phyloP scores from a whole-genome alignment of 2,113 vertebrate genomes.

The Urocolius indicus region DNA sequence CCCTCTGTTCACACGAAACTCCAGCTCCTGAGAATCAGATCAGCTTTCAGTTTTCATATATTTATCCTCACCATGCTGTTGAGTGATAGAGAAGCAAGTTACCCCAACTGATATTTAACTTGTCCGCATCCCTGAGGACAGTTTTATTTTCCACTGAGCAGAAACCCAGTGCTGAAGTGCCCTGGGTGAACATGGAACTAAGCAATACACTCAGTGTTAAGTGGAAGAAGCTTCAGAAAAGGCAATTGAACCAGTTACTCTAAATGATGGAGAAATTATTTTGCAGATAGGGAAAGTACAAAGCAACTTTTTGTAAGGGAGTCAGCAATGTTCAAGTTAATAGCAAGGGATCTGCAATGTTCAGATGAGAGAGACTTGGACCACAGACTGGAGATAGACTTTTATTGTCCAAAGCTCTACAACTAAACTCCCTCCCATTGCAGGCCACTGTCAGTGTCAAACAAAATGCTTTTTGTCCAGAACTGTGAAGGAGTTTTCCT shows the following conservation, averaged over 20 bases:
- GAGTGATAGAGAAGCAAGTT: not conserved
- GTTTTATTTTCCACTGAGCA: not conserved
- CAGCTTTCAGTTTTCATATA: not conserved
- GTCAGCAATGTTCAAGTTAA: not conserved
- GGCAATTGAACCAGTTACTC: not conserved
- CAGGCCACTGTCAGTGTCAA: not conserved
- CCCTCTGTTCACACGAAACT: not conserved
- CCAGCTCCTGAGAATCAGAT: not conserved
- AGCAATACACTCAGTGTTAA: not conserved
- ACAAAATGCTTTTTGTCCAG: slow-evolving; percentile 51
- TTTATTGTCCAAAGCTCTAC: not conserved
- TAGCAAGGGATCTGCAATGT: not conserved
- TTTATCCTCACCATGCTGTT: not conserved
- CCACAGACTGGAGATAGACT: not conserved
- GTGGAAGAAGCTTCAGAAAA: not conserved
- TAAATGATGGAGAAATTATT: not conserved
- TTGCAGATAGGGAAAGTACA: not conserved
- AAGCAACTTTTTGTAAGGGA: not conserved
- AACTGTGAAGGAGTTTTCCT: slow-evolving; percentile 38
- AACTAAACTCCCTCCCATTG: not conserved
- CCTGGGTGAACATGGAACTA: not conserved
- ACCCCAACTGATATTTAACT: not conserved
- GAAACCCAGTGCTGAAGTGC: not conserved
- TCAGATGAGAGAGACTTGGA: not conserved
- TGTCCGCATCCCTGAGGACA: not conserved